Base-by-base conservation (phyloP, 2,113 vertebrate species). In the Tragelaphus buxtoni region DNA sequence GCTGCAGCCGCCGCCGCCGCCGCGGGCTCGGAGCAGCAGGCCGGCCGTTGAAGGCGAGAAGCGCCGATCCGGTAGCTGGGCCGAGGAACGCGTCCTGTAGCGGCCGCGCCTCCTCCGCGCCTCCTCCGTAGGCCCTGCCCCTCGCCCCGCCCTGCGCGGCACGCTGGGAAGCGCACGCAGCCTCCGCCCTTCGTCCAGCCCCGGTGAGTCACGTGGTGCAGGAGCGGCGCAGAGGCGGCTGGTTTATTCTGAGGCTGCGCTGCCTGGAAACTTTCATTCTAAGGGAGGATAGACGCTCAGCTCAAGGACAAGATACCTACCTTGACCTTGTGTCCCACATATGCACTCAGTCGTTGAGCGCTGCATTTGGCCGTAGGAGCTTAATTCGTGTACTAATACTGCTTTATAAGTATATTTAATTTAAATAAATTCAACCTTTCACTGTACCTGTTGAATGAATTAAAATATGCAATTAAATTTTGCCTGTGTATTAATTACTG, bases 121-220 rank as follows among this genome's bases (percentile, higher is more conserved):
- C 94, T 61, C 80, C 97, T 90, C 97, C 92, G 95, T 90, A 93
- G 76, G 95, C 83, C 86, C 80, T 97, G 88, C 97, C 98, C 96
- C 93, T 95, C 79, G 56, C 77, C 74, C 91, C 88, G 96, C 96
- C 96, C 94, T 65, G 95, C 93, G 94, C 97, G 98, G 99, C 95
- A 98, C 95, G 98, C 98, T 98, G 98, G 98, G 98, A 99, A 98
- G 96, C 85, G 56, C 88, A 35, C 65, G 24, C 32, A 9, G 63
- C 7, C 65, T 53, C 53, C 53, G 53, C 87, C 83, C 45, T 32
- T 22, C 35, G 28, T 60, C 42, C 76, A 77, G 76, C 88, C 82
- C 42, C 45, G 7, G 7, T 0, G 7, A 1, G 47, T 32, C 83
- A 51, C 56, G 55, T 39, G 45, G 28, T 5, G 49, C 4, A 4